A percentile compares a stretch with the other conserved stretches of the same genome.
Conservation (phyloP, 2,888 invertebrate species). For the Auanema freiburgensis region DNA sequence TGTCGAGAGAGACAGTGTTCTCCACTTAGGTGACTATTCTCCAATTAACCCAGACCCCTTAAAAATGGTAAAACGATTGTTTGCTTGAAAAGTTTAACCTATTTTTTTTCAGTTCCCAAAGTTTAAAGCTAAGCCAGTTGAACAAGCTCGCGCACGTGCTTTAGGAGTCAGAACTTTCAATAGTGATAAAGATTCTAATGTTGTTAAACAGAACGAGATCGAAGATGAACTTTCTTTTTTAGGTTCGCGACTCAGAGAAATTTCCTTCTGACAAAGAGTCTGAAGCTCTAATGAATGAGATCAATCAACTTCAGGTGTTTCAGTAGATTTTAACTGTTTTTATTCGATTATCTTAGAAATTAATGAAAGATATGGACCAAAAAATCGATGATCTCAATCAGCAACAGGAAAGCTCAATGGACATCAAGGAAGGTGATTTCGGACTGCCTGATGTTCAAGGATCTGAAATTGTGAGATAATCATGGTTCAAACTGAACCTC, state of each 20-base stretch:
- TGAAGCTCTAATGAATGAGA: no score
- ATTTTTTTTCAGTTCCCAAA: slow-evolving; percentile 20
- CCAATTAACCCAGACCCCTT: slow-evolving; percentile 7
- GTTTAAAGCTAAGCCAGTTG: slow-evolving; percentile 13
- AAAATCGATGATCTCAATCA: no score
- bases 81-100: background rate
- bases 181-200: slow-evolving; percentile 11
- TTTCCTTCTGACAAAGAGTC: no score
- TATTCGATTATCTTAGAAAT: background rate
- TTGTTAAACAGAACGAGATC: background rate
- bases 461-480: no score
- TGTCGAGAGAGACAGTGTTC: background rate
- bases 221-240: background rate
- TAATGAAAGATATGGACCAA: no score
- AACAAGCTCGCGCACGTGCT: slow-evolving; percentile 9
- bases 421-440: no score
- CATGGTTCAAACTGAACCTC: background rate
- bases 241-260: no score
- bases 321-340: slow-evolving; percentile 2
- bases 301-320: no score
- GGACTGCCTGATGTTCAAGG: no score
- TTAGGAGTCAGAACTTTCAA: slow-evolving; percentile 17
- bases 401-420: no score
- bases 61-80: slow-evolving; percentile 9
- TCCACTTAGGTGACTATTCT: slow-evolving; percentile 15